Evolutionary conservation across 2,888 invertebrate species (phyloP).

Genomic region (Sepioteuthis lessoniana): DNA sequence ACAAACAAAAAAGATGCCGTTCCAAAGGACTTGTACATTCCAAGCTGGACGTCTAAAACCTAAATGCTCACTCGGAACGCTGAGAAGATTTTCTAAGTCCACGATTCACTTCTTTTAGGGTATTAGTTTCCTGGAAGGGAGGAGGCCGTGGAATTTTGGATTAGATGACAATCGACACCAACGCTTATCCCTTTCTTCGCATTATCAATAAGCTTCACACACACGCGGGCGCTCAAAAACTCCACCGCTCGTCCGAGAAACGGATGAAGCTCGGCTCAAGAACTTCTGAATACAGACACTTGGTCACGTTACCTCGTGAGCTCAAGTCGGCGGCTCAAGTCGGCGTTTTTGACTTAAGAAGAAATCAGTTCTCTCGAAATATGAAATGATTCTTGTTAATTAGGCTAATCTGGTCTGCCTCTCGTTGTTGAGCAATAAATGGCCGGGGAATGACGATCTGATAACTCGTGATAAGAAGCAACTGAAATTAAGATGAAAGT

Average conservation of each 20-base stretch:
- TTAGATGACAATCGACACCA: slow-evolving; percentile 12
- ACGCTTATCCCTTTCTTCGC: neutral
- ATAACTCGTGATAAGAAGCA: too few relatives aligned
- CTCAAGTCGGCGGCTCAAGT: too few relatives aligned
- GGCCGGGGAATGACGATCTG: too few relatives aligned
- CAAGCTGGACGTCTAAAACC: neutral
- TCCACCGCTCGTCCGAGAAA: neutral
- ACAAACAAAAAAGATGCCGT: neutral
- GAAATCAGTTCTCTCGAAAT: too few relatives aligned
- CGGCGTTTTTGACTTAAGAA: too few relatives aligned
- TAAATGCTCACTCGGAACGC: neutral
- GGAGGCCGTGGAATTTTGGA: neutral
- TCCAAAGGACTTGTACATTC: neutral
- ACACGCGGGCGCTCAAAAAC: neutral
- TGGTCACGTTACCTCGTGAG: neutral
- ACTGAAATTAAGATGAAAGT: too few relatives aligned
- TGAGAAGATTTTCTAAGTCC: neutral
- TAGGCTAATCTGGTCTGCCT: too few relatives aligned
- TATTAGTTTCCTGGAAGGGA: neutral
- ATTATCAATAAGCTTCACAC: neutral
- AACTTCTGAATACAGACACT: neutral
- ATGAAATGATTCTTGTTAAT: too few relatives aligned
- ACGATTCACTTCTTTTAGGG: neutral
- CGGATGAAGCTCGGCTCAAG: neutral
- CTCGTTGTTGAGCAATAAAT: too few relatives aligned